Evolutionary conservation across 2,113 vertebrate genomes (phyloP), one percentile per base, ranked within the genome.

Genomic region (Silurus meridionalis): DNA sequence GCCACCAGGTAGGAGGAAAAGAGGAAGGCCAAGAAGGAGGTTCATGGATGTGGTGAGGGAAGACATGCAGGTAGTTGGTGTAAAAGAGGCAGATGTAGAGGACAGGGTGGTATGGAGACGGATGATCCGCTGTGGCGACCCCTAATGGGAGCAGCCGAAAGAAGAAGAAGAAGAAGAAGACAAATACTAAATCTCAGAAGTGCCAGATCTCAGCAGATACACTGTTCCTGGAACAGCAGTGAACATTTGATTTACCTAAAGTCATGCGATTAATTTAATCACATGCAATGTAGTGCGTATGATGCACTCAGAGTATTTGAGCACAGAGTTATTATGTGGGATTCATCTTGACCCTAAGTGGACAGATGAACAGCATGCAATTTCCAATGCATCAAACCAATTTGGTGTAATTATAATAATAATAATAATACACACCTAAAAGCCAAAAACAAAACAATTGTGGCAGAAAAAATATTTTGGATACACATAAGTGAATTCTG

Each of bases 371-470:
- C 60, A 81, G 37, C 60, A 50, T 9, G 64, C 58, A 21, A 13
- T 77, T 52, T 75, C 50, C 8, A 57, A 79, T 58, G 8, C 53
- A 9, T 57, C 77, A 57, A 64, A 81, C 37, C 58, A 64, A 81
- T 81, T 81, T 81, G 46, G 21, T 64, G 11, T 64, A 48, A 82
- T 82, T 82, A 82, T 64, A 1, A 63, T 82, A 64, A 63, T 82
- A 64, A 63, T 37, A 37, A 37, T 61, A 81, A 8, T 28, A 63
- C 37, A 63, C 25, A 46, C 63, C 79, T 82, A 82, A 82, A 82
- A 82, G 37, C 80, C 60, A n/a, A n/a, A n/a, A n/a, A 7, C 37
- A 37, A 63, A 81, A 61, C 58, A 63, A 14, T 37, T 81, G 58
- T 60, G 60, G 60, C 5, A 0, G 25, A 19, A 60, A 82, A 53